Base-by-base conservation (phyloP, 2,888 invertebrate genomes). In the Thymelicus lineola region DNA sequence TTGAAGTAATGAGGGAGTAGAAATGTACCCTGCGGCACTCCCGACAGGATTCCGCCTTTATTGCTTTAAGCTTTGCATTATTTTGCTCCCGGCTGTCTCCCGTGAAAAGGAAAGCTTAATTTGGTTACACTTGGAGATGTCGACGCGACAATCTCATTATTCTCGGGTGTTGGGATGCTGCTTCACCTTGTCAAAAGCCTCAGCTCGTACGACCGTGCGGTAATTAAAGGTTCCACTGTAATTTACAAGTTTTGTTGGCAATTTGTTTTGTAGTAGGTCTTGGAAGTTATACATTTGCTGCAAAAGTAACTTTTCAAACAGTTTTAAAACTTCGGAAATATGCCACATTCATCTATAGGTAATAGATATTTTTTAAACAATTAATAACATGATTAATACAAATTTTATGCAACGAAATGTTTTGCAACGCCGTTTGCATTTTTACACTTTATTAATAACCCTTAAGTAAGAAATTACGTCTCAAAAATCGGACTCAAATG, bases 61-160 rank as follows among this genome's bases (percentile, higher is more conserved):
- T 89, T 86, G 86, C 89, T 89, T 87, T 86, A 90, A 90, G 90
- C 91, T 90, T 91, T 88, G 88, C 88, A 91, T 92, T 91, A 91
- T 91, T 90, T 91, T 87, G 89, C 88, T 87, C 86, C 87, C 86
- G 86, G 83, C 81, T 84, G 84, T 85, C 82, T 82, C 82, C 80
- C 82, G 88, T 89, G 89, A 89, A 91, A 89, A 90, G 91, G 90
- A 90, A 88, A 88, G 87, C 88, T 90, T 93, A 93, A 93, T 93
- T 93, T 85, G 82, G 90, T 93, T 93, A 91, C 89, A 89, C 91
- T 93, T 93, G 90, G 93, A 93, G 93, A 93, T 89, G 91, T 88
- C 91, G 90, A 84, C 88, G 86, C 86, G 88, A 88, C 89, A 91
- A 92, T 91, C 88, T 90, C 91, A 91, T 93, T 93, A 93, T 85